Evolutionary conservation across 2,113 vertebrate genomes (phyloP).

Genomic region (Aphyosemion australe): DNA sequence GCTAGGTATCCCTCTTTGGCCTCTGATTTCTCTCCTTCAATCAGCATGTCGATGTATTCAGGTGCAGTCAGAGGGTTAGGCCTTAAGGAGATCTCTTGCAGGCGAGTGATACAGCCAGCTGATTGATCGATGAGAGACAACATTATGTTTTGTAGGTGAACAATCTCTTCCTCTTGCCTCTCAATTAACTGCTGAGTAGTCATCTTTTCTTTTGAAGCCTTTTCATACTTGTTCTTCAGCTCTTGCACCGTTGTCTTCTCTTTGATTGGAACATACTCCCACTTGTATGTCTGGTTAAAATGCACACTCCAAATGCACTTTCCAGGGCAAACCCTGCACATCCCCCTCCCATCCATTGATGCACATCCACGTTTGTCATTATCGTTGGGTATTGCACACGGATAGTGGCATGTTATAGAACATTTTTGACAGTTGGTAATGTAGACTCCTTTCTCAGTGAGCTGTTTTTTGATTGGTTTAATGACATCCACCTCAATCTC

Average conservation of each 20-base stretch:
- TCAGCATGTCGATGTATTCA: conserved; percentile 62
- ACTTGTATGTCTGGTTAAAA: conserved; percentile 38
- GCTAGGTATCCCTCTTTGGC: conserved; percentile 35
- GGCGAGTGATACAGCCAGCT: conserved; percentile 33
- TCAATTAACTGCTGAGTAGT: conserved; percentile 29
- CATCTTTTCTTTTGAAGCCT: conserved; percentile 29
- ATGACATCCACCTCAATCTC: conserved; percentile 39
- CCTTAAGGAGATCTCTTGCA: conserved; percentile 62
- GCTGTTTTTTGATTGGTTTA: conserved; percentile 12
- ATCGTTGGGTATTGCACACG: conserved; percentile 37
- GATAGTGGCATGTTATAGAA: conserved; percentile 57
- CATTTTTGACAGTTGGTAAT: conserved; percentile 65
- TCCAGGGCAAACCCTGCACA: conserved; percentile 50
- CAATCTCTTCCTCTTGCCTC: conserved; percentile 39
- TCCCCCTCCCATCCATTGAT: conserved; percentile 16
- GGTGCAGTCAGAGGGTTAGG: conserved; percentile 55
- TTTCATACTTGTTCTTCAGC: conserved; percentile 34
- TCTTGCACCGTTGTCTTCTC: conserved; percentile 37
- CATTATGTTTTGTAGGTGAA: conserved; percentile 8
- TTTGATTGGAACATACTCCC: conserved; percentile 38
- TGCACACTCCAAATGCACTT: conserved; percentile 43
- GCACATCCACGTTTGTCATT: conserved; percentile 6
- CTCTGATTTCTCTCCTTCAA: conserved; percentile 54
- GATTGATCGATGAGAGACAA: conserved; percentile 33
- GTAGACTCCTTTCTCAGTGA: conserved; percentile 31